Percentiles rank a stretch among this genome's conserved stretches.
Conservation (phyloP, 1,140 invertebrate genomes). For the Tribolium madens region DNA sequence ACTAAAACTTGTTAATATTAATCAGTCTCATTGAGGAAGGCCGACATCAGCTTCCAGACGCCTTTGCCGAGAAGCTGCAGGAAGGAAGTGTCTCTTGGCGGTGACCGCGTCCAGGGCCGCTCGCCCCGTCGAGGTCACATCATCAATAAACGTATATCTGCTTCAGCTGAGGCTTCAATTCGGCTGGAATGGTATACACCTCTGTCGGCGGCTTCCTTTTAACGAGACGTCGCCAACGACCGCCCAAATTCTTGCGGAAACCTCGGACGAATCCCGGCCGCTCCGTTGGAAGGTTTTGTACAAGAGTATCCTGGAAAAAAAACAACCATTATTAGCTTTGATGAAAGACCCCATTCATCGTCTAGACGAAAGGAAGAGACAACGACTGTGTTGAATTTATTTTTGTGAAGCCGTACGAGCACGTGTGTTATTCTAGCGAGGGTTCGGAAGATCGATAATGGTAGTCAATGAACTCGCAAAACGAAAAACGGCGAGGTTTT, state of each 20-base stretch:
- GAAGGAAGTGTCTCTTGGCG: slow-evolving; percentile 29
- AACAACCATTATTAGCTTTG: slow-evolving; percentile 49
- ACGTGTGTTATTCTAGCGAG: slow-evolving; percentile 33
- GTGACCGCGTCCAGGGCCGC: slow-evolving; percentile 21
- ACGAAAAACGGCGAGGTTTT: too few relatives aligned
- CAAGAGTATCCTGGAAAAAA: slow-evolving; percentile 78
- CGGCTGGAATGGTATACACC: slow-evolving; percentile 85
- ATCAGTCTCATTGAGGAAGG: slow-evolving; percentile 56
- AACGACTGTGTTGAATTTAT: slow-evolving; percentile 51
- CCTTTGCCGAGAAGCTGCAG: slow-evolving; percentile 41
- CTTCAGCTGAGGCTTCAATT: slow-evolving; percentile 87
- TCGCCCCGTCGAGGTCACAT: background rate
- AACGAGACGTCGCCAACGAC: slow-evolving; percentile 83
- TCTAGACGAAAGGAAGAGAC: slow-evolving; percentile 10
- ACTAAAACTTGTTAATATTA: slow-evolving; percentile 45
- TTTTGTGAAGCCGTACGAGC: slow-evolving; percentile 40
- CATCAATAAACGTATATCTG: slow-evolving; percentile 87
- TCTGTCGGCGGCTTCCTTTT: slow-evolving; percentile 84
- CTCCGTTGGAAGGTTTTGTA: slow-evolving; percentile 78
- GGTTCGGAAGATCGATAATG: slow-evolving; percentile 40
- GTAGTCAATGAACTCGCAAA: slow-evolving; percentile 41
- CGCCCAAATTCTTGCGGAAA: slow-evolving; percentile 84
- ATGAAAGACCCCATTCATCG: too few relatives aligned
- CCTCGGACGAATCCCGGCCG: slow-evolving; percentile 80
- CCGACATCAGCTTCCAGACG: slow-evolving; percentile 41